Conservation (phyloP, 2,797 vertebrate genomes). For the Channa striata region DNA sequence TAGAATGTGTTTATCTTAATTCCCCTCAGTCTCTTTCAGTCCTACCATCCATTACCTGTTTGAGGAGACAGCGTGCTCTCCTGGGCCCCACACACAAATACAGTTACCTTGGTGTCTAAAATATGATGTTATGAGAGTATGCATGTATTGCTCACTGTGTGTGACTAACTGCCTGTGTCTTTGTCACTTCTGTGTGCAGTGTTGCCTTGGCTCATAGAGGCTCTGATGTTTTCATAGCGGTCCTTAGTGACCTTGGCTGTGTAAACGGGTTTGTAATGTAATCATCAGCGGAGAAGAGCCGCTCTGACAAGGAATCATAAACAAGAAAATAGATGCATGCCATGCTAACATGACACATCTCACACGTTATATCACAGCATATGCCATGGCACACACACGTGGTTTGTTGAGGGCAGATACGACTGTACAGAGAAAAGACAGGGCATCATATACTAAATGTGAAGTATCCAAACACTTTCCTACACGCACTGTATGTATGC, state of each 20-base stretch:
- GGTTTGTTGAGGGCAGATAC: slow-evolving; percentile 41
- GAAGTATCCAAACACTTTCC: slow-evolving; percentile 23
- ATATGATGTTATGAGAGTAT: slow-evolving; percentile 68
- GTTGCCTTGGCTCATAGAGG: slow-evolving; percentile 73
- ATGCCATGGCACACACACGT: not conserved
- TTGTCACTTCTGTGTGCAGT: slow-evolving; percentile 63
- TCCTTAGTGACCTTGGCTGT: slow-evolving; percentile 75
- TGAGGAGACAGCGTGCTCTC: slow-evolving; percentile 74
- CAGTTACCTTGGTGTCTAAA: slow-evolving; percentile 65
- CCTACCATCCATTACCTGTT: slow-evolving; percentile 81
- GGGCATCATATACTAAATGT: slow-evolving; percentile 51
- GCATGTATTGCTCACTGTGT: slow-evolving; percentile 55
- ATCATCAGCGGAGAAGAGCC: slow-evolving; percentile 65
- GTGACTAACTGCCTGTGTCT: slow-evolving; percentile 71
- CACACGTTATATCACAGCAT: slow-evolving; percentile 36
- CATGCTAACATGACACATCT: slow-evolving; percentile 73
- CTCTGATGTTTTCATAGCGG: slow-evolving; percentile 76
- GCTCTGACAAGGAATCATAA: slow-evolving; percentile 70
- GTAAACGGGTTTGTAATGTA: slow-evolving; percentile 76
- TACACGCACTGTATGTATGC: slow-evolving; percentile 50
- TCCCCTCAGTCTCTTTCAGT: slow-evolving; percentile 78
- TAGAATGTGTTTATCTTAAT: slow-evolving; percentile 83
- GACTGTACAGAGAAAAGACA: slow-evolving; percentile 25
- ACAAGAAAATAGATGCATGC: slow-evolving; percentile 75
- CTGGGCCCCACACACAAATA: slow-evolving; percentile 56